Percentiles rank a stretch among this genome's conserved stretches.
These are phyloP conservation scores for Drosophila watanabei DNA, from an alignment of 1,140 invertebrate species.

Conservation along the genomic window DNA sequence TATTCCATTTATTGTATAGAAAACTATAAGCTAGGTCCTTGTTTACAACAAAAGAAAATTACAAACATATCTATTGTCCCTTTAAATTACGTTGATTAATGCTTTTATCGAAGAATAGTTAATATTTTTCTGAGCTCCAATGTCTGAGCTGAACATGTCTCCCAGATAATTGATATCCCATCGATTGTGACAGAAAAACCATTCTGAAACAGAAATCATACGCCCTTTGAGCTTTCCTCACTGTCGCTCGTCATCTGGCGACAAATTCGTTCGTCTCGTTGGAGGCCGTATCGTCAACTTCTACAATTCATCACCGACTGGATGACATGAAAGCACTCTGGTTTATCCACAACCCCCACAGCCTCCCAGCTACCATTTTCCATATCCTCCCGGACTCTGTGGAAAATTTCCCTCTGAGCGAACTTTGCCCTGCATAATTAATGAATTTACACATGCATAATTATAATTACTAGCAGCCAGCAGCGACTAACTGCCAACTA, in stretches of 20 bases:
- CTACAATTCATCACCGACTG: conserved; percentile 27
- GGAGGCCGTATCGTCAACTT: conserved; percentile 10
- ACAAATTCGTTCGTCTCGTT: conserved; percentile 4
- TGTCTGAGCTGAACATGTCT: no score
- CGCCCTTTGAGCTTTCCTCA: not conserved
- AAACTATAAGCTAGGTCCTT: no score
- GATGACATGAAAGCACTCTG: conserved; percentile 28
- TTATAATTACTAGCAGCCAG: conserved; percentile 47
- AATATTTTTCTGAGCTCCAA: no score
- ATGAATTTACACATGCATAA: conserved; percentile 51
- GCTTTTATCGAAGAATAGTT: no score
- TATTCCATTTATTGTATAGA: no score
- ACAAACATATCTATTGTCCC: no score
- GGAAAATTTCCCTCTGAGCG: conserved; percentile 26
- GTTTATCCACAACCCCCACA: not conserved
- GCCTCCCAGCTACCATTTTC: not conserved
- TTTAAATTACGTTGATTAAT: no score
- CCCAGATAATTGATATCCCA: conserved; percentile 1
- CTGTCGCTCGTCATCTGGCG: not conserved
- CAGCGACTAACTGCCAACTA: conserved; percentile 40
- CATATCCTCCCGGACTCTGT: not conserved
- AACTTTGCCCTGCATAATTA: conserved; percentile 49
- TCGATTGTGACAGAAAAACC: conserved; percentile 8
- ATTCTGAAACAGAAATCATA: not conserved
- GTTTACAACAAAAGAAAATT: no score